Conservation (phyloP, 2,888 invertebrate species). For the Thelaira solivaga region DNA sequence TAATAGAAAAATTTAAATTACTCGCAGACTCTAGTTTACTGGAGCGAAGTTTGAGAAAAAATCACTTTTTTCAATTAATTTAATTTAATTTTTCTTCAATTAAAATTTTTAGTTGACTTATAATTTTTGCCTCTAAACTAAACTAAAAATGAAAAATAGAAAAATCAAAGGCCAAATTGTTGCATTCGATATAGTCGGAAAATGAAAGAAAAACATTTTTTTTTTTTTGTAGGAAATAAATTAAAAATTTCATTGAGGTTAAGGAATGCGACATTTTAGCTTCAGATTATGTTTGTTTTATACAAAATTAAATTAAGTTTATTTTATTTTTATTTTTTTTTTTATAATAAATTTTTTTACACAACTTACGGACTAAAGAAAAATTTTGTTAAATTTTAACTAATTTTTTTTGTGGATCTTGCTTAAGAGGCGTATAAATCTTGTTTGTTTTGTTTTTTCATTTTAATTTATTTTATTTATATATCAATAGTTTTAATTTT, state of each 20-base stretch:
- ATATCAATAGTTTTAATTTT: conserved; percentile 21
- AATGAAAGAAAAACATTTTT: too few relatives aligned
- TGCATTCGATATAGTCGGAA: too few relatives aligned
- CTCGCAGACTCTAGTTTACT: too few relatives aligned
- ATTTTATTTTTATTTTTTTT: conserved; percentile 9
- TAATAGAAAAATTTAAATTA: too few relatives aligned
- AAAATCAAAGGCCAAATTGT: too few relatives aligned
- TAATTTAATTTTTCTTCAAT: too few relatives aligned
- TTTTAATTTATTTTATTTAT: conserved; percentile 28
- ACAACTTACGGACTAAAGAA: conserved; percentile 53
- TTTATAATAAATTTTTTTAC: conserved; percentile 40
- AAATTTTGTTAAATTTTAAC: conserved; percentile 53
- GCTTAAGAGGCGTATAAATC: conserved; percentile 49
- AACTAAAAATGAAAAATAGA: too few relatives aligned
- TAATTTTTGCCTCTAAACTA: too few relatives aligned
- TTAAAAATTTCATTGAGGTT: too few relatives aligned
- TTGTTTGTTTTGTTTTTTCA: conserved; percentile 28
- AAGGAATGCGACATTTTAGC: neutral
- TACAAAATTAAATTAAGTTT: conserved; percentile 44
- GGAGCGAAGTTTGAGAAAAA: too few relatives aligned
- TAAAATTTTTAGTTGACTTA: too few relatives aligned
- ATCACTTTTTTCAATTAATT: too few relatives aligned
- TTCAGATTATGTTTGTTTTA: conserved; percentile 11
- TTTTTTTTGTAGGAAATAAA: conserved; percentile 10
- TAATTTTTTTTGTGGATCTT: conserved; percentile 29